Conservation (phyloP, 2,888 invertebrate species). For the Cheilosia impressa region DNA sequence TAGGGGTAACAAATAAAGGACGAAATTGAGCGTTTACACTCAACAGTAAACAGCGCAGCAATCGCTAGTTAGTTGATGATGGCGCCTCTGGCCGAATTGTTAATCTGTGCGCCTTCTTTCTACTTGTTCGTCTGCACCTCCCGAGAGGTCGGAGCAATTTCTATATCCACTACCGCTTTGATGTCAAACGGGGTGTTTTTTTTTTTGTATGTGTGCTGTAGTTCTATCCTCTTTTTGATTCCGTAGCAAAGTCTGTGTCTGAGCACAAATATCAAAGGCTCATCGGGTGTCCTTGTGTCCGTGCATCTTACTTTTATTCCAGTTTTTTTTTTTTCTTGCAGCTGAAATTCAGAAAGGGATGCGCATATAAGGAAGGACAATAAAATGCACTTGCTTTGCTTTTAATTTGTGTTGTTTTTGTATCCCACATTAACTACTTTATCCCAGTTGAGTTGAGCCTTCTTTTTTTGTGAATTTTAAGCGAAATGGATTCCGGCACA, state of each 20-base stretch:
- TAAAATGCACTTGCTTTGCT: conserved; percentile 66
- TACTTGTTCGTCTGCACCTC: conserved; percentile 34
- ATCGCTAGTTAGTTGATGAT: conserved; percentile 61
- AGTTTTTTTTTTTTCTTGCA: neutral
- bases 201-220: neutral
- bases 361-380: conserved; percentile 40
- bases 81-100: conserved; percentile 52
- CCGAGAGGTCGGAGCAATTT: conserved; percentile 38
- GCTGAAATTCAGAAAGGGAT: conserved; percentile 11
- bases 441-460: conserved; percentile 50
- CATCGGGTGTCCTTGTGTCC: conserved; percentile 51
- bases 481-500: conserved; percentile 51
- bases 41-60: conserved; percentile 50
- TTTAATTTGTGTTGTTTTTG: conserved; percentile 60
- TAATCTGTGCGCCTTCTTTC: conserved; percentile 28
- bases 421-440: conserved; percentile 62
- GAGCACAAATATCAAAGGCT: conserved; percentile 59
- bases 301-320: conserved; percentile 21
- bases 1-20: conserved; percentile 67
- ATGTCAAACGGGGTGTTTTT: conserved; percentile 27
- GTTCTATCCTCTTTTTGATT: conserved; percentile 21
- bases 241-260: conserved; percentile 27
- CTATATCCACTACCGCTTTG: conserved; percentile 13
- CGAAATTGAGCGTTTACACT: conserved; percentile 58
- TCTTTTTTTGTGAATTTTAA: conserved; percentile 59